Percentiles rank a stretch among this genome's conserved stretches.
phyloP scores from a whole-genome alignment of 2,888 invertebrate species.

The Branchellion lobata region DNA sequence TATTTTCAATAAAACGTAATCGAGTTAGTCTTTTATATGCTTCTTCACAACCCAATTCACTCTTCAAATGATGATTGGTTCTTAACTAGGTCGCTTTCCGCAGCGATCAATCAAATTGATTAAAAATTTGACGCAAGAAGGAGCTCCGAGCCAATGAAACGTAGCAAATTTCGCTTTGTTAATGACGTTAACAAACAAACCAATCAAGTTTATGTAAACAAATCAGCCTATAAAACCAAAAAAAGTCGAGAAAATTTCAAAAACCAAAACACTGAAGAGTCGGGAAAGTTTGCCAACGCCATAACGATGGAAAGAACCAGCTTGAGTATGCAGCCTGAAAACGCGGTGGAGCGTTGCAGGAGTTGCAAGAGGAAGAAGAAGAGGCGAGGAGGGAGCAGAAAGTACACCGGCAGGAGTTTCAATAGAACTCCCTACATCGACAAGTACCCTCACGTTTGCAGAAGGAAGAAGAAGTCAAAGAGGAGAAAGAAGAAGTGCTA shows the following conservation, averaged over 20 bases:
- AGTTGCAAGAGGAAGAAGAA: not conserved
- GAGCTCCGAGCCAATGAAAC: no score
- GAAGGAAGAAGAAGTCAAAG: not conserved
- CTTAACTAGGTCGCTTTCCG: not conserved
- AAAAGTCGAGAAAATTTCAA: not conserved
- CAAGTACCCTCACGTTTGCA: constrained; percentile 38
- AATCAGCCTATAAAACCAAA: not conserved
- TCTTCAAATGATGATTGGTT: not conserved
- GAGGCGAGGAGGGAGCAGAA: not conserved
- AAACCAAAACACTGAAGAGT: no score
- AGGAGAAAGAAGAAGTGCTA: not conserved
- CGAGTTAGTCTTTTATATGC: not conserved
- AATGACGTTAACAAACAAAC: no score
- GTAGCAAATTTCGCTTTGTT: no score
- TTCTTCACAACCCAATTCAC: not conserved
- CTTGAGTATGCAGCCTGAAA: not conserved
- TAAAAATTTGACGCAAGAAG: no score
- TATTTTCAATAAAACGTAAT: constrained; percentile 3
- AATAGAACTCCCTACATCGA: constrained; percentile 43
- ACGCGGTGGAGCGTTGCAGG: not conserved
- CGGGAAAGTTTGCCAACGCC: no score
- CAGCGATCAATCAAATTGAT: not conserved
- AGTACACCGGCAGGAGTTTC: constrained; percentile 31
- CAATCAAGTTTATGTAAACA: not conserved
- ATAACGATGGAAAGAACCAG: not conserved